Conservation (phyloP, 2,113 vertebrate genomes). For the Phaetusa simplex region DNA sequence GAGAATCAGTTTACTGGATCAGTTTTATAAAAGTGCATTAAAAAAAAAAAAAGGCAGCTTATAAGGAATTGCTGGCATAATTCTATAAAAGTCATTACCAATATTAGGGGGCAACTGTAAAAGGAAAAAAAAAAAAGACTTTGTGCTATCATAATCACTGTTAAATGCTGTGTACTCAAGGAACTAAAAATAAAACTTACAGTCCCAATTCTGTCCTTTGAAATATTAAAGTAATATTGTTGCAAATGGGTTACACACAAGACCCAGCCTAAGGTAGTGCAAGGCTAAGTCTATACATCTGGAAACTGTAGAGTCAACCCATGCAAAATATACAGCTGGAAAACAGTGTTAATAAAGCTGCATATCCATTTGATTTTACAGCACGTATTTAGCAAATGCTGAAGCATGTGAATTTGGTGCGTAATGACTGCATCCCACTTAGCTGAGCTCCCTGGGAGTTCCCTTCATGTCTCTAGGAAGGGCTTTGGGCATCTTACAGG, state of each 20-base stretch:
- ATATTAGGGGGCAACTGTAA: not conserved
- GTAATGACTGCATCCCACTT: not conserved
- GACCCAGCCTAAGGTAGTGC: not conserved
- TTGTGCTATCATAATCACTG: not conserved
- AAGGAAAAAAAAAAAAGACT: not conserved
- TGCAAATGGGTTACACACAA: not conserved
- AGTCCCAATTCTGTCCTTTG: not conserved
- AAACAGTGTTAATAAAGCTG: not conserved
- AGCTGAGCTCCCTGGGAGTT: not conserved
- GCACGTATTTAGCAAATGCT: not conserved
- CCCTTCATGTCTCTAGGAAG: not conserved
- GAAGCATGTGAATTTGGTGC: not conserved
- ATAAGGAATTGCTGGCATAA: not conserved
- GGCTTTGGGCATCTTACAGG: not conserved
- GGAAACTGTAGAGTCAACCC: not conserved
- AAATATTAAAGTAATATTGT: not conserved
- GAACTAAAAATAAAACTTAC: not conserved
- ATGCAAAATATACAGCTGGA: not conserved
- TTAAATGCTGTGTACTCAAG: not conserved
- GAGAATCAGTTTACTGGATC: not conserved
- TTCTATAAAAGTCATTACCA: not conserved
- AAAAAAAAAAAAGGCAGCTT: not conserved
- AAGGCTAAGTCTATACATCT: not conserved
- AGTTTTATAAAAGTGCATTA: not conserved
- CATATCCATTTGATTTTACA: not conserved